Conservation (phyloP, 2,797 vertebrate genomes). For the Toxotes lorentzi region DNA sequence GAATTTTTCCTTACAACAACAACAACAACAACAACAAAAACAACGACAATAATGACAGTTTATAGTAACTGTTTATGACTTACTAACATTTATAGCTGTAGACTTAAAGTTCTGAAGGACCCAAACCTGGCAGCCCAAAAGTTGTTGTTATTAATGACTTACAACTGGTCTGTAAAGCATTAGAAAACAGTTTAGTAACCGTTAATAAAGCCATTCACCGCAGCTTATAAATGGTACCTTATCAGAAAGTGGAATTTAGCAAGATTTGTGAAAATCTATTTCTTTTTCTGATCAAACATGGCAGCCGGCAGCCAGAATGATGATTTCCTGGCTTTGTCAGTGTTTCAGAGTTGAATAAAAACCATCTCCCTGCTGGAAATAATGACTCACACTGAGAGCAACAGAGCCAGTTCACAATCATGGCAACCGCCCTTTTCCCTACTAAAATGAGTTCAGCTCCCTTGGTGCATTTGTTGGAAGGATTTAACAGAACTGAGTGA, state of each 20-base stretch:
- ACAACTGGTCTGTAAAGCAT: too few species aligned
- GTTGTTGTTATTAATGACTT: background rate
- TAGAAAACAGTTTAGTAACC: background rate
- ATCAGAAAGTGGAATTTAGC: background rate
- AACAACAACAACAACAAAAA: too few species aligned
- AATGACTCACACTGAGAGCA: slow-evolving; percentile 36
- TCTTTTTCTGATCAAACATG: background rate
- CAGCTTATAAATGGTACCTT: background rate
- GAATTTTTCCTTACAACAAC: too few species aligned
- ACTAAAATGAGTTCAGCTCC: background rate
- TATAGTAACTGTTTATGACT: too few species aligned
- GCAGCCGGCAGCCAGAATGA: background rate
- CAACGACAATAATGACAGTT: too few species aligned
- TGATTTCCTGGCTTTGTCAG: slow-evolving; percentile 41
- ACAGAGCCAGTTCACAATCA: background rate
- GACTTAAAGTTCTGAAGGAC: too few species aligned
- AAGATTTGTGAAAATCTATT: background rate
- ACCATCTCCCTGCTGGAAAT: slow-evolving; percentile 18
- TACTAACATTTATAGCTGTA: too few species aligned
- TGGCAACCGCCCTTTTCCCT: background rate
- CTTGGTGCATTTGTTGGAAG: background rate
- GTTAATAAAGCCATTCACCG: background rate
- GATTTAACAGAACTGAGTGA: background rate
- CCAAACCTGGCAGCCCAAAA: background rate
- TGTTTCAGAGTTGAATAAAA: slow-evolving; percentile 18